Base-by-base conservation (phyloP, 2,113 vertebrate genomes). In the Hymenochirus boettgeri region DNA sequence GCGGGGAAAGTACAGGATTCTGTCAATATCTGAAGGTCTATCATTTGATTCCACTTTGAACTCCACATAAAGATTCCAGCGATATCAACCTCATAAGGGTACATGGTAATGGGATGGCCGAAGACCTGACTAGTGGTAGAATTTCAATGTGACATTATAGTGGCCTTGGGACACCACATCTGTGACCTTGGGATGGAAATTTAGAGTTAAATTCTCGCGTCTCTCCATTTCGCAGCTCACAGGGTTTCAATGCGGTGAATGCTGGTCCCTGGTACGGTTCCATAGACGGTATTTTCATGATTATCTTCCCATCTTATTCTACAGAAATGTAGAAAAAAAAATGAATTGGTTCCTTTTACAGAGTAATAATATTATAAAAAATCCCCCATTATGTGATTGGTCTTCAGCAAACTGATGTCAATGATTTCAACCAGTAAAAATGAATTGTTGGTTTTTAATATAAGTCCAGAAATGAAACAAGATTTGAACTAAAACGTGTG, bases 201-300 rank as follows among this genome's bases (percentile, higher is more conserved):
- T 15, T 9, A 51, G 19, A 2, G 24, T 46, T n/a, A 66, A 18
- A 10, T 22, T 57, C 19, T 71, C 52, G 7, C 66, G 56, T 11
- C 7, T 25, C 2, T 53, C 24, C 70, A 71, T 71, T 37, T 65
- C 70, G 42, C 70, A 71, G 1, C n/a, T 66, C 29, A 71, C 23
- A 2, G 62, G 57, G 64, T 37, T 21, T 71, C 62, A 12, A 71
- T 60, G 1, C 70, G 70, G 19, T 71, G 70, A 7, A 71, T 47
- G 1, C 33, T 25, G 4, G 62, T 61, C 9, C 15, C 51, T 6
- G 70, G 70, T 39, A 71, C 21, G 1, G 29, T 66, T 7, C 70
- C 62, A 5, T 57, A 71, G n/a, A 71, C 18, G 22, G 62, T 71
- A 17, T 71, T 71, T 5, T 37, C 5, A 13, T 71, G 11, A 57